phyloP scores from a whole-genome alignment of 2,888 invertebrate genomes.

The Agelastica alni region DNA sequence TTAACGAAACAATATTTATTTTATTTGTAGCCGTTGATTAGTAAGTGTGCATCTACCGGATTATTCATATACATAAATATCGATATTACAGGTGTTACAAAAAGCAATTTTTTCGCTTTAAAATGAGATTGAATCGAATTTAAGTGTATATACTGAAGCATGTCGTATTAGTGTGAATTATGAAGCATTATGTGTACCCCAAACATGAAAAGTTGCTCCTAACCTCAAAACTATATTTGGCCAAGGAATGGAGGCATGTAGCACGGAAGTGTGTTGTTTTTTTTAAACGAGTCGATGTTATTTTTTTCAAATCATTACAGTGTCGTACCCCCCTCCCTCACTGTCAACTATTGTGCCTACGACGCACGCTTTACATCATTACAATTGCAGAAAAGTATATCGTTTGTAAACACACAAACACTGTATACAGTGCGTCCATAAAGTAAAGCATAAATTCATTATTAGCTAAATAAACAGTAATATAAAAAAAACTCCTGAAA shows the following conservation, averaged over 20 bases:
- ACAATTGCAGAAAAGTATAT: slow-evolving; percentile 29
- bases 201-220: slow-evolving; percentile 20
- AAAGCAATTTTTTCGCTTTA: too few species aligned
- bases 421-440: too few species aligned
- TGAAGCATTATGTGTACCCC: slow-evolving; percentile 22
- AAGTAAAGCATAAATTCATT: too few species aligned
- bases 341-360: slow-evolving; percentile 46
- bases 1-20: too few species aligned
- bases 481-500: too few species aligned
- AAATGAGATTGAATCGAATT: too few species aligned
- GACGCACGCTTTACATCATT: slow-evolving; percentile 50
- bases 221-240: slow-evolving; percentile 16
- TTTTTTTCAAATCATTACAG: slow-evolving; percentile 21
- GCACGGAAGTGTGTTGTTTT: slow-evolving; percentile 28
- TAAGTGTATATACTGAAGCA: slow-evolving; percentile 26
- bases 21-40: too few species aligned
- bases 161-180: slow-evolving; percentile 24
- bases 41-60: too few species aligned
- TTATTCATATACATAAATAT: too few species aligned
- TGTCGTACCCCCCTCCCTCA: slow-evolving; percentile 59
- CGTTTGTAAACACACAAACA: too few species aligned
- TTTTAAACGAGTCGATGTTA: slow-evolving; percentile 7
- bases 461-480: too few species aligned
- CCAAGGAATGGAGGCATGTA: slow-evolving; percentile 35
- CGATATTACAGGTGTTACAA: too few species aligned